Percentiles rank a stretch among this genome's conserved stretches.
These are phyloP conservation scores for Branchellion lobata DNA, from an alignment of 2,888 invertebrate genomes.

Conservation along the genomic window DNA sequence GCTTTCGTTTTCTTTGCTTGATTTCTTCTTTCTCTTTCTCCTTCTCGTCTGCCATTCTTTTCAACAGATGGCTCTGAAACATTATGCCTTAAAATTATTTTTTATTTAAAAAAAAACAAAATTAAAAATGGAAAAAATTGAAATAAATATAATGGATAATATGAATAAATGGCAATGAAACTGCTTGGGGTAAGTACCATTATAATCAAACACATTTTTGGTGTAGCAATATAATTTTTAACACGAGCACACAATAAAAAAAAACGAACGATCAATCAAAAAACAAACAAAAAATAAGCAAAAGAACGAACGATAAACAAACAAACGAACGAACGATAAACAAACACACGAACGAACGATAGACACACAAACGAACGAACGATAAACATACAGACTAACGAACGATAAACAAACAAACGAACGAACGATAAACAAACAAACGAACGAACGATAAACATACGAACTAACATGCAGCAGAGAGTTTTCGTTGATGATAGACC, in stretches of 20 bases:
- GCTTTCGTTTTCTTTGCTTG: conserved; percentile 33
- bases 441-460: neutral
- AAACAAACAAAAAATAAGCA: no score
- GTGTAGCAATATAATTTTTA: no score
- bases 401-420: neutral
- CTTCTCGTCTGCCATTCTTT: conserved; percentile 49
- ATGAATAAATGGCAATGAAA: no score
- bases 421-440: conserved; percentile 1
- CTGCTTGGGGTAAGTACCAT: no score
- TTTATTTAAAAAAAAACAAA: neutral
- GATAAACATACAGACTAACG: no score
- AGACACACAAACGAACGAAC: neutral
- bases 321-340: neutral
- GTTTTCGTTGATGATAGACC: conserved; percentile 4
- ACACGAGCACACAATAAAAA: no score
- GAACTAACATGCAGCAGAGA: conserved; percentile 1
- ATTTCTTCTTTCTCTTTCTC: conserved; percentile 53
- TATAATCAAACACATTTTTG: no score
- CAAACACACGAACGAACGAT: neutral
- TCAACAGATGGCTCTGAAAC: neutral
- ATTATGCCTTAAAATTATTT: no score
- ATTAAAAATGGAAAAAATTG: no score
- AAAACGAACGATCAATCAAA: no score
- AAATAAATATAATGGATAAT: no score
- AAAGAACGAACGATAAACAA: no score